These are phyloP conservation scores for Colletes latitarsis DNA, from an alignment of 1,140 invertebrate species.

Conservation along the genomic window DNA sequence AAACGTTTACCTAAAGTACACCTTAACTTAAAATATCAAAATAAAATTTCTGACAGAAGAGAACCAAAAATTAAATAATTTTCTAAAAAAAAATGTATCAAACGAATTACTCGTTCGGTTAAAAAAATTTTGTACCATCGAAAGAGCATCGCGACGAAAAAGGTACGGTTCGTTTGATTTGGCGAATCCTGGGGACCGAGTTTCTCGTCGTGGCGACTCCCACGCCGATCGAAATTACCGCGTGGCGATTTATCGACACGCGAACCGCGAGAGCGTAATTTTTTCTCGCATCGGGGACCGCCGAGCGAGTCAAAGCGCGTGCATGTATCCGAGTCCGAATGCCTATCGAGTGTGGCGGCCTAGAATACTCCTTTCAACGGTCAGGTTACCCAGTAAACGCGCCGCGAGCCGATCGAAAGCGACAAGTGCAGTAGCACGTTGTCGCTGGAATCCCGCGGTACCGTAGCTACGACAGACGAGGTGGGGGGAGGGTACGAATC, in stretches of 20 bases:
- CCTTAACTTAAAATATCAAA: too few species aligned
- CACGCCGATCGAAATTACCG: constrained; percentile 5
- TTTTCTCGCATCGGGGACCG: not conserved
- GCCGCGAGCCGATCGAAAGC: constrained; percentile 52
- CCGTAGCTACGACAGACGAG: too few species aligned
- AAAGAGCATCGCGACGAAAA: too few species aligned
- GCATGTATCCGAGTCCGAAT: constrained; percentile 13
- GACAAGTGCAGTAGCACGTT: constrained; percentile 60
- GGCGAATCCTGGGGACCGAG: not conserved
- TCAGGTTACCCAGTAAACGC: constrained; percentile 59
- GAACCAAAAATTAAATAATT: too few species aligned
- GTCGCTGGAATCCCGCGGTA: constrained; percentile 49
- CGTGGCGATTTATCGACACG: not conserved
- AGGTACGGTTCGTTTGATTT: too few species aligned
- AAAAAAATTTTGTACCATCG: too few species aligned
- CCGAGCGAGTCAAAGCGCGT: constrained; percentile 6
- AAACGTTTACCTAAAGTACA: too few species aligned
- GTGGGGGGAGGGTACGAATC: constrained; percentile 34
- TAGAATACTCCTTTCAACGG: constrained; percentile 72
- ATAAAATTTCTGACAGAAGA: too few species aligned
- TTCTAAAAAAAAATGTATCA: too few species aligned
- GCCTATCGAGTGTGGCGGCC: constrained; percentile 68
- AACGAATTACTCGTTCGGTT: too few species aligned
- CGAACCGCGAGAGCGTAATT: constrained; percentile 1
- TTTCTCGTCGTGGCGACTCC: not conserved